Evolutionary conservation across 2,113 vertebrate species (phyloP).

Genomic region (Melanostigma gelatinosum): DNA sequence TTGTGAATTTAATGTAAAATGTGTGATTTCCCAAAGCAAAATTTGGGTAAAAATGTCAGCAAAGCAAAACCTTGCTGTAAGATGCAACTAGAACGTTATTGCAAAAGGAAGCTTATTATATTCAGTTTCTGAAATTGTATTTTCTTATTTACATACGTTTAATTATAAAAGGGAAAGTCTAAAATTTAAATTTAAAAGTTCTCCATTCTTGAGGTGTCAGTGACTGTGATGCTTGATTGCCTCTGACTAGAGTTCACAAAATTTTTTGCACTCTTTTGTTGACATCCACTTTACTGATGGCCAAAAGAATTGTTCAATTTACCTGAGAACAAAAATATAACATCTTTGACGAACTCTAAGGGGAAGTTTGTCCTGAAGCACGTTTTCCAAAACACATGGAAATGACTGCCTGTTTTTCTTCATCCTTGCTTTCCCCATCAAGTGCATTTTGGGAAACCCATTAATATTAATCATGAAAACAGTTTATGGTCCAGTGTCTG

Average conservation of each 20-base stretch:
- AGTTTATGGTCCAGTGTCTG: not conserved
- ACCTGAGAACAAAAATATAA: not conserved
- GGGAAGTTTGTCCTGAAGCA: not conserved
- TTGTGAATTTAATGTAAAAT: not conserved
- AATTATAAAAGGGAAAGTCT: not conserved
- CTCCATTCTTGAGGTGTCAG: no score
- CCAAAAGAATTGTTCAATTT: not conserved
- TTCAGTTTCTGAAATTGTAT: not conserved
- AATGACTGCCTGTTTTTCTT: no score
- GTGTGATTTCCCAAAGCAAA: not conserved
- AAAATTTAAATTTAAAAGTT: not conserved
- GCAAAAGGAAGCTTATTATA: not conserved
- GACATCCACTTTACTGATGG: not conserved
- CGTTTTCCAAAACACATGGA: not conserved
- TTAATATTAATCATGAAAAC: not conserved
- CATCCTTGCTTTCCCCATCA: no score
- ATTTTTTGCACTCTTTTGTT: not conserved
- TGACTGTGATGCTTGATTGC: not conserved
- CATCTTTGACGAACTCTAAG: not conserved
- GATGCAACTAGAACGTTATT: no score
- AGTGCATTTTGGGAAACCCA: not conserved
- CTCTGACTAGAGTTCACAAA: not conserved
- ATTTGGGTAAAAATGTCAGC: not conserved
- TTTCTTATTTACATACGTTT: not conserved
- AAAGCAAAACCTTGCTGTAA: not conserved